Evolutionary conservation across 1,140 invertebrate species (phyloP), one percentile per base, ranked within the genome.

Genomic region (Danaus melanippus): DNA sequence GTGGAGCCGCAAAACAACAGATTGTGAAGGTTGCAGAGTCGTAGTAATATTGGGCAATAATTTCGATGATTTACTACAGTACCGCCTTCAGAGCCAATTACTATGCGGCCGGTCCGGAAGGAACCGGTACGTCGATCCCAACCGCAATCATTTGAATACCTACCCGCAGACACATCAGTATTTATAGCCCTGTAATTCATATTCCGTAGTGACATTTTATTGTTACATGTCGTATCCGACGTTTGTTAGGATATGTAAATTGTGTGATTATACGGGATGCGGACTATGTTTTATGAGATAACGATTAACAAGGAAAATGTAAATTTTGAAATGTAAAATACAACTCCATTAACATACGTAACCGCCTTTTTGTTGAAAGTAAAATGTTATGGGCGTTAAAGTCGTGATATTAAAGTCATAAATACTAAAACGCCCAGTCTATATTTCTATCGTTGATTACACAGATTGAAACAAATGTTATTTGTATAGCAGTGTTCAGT

Each of bases 61-160:
- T 85, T 85, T 79, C 62, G 76, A 79, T 83, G 81, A 84, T 84
- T 83, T 84, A 84, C 64, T 58, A 65, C 64, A 53, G 63, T 62
- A 60, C 66, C 73, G 72, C 69, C 73, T 78, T 76, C 71, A 49
- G 62, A 66, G 66, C 69, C 78, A 83, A 84, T 84, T 84, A 81
- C 79, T 76, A 69, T 78, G 73, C 76, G 74, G 80, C 57, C 73
- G 70, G 69, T 69, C 68, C 71, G 81, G 79, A 84, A 81, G 80
- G 80, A 84, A 84, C 66, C 71, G 73, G 71, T 66, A 74, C 74
- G 71, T 82, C 77, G 77, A 84, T 79, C 74, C 76, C 61, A 51
- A 75, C 76, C 76, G 71, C 73, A 75, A 76, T 78, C 68, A 82
- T 82, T 82, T 84, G 79, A 84, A 84, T 84, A 84, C 75, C 58